These are phyloP conservation scores for Dorcus parallelipipedus DNA, from an alignment of 2,888 invertebrate genomes.

Conservation along the genomic window DNA sequence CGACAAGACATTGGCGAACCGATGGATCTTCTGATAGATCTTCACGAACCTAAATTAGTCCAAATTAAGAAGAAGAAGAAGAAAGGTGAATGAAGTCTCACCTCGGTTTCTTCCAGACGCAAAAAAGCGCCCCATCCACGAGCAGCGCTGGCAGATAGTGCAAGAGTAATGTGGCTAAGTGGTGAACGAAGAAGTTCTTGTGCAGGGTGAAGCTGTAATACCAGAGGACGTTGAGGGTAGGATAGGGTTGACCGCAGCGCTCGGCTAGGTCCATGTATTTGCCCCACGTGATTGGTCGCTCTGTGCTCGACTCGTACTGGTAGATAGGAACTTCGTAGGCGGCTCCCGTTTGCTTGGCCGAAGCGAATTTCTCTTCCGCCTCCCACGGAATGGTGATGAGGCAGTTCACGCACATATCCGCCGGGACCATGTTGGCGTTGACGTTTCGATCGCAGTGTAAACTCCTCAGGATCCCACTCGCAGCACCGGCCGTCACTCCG, in stretches of 20 bases:
- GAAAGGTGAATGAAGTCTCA: constrained; percentile 41
- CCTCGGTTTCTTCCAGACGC: constrained; percentile 60
- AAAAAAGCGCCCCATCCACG: constrained; percentile 54
- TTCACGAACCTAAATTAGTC: constrained; percentile 61
- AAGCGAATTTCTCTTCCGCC: constrained; percentile 44
- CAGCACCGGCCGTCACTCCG: constrained; percentile 68
- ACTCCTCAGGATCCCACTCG: constrained; percentile 71
- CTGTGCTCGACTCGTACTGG: constrained; percentile 81
- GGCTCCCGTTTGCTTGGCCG: constrained; percentile 11
- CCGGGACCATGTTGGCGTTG: constrained; percentile 73
- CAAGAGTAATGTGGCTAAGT: constrained; percentile 60
- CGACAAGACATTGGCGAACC: constrained; percentile 64
- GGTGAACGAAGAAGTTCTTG: constrained; percentile 56
- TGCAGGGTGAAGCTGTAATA: constrained; percentile 65
- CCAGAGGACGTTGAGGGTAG: constrained; percentile 66
- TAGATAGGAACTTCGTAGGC: constrained; percentile 64
- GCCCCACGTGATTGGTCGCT: constrained; percentile 80
- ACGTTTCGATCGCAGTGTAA: constrained; percentile 67
- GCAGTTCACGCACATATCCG: constrained; percentile 79
- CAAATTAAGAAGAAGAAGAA: not conserved
- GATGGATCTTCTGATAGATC: constrained; percentile 72
- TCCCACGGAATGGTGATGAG: constrained; percentile 77
- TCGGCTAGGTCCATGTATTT: constrained; percentile 58
- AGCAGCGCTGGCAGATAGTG: constrained; percentile 65
- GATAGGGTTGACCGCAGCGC: constrained; percentile 56